Conservation (phyloP, 2,113 vertebrate species). For the Fulmarus glacialis region DNA sequence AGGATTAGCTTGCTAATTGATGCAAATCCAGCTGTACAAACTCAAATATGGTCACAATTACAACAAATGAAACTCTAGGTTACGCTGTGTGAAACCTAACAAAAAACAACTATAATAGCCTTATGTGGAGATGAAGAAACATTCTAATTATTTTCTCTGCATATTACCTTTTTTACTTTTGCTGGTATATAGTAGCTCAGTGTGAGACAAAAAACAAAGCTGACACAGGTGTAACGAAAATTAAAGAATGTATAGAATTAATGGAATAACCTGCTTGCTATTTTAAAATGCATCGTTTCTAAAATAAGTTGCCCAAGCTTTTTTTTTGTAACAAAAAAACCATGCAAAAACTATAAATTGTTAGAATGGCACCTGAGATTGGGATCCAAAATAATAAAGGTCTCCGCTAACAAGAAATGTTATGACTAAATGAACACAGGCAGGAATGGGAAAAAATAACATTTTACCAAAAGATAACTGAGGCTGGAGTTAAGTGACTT, state of each 20-base stretch:
- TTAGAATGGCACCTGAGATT: not conserved
- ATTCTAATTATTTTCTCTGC: not conserved
- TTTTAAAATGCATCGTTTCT: not conserved
- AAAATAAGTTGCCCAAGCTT: not conserved
- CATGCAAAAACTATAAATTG: not conserved
- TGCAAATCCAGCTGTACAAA: not conserved
- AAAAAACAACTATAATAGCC: not conserved
- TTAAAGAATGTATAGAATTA: not conserved
- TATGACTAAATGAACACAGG: not conserved
- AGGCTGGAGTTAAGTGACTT: not conserved
- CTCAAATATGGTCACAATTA: not conserved
- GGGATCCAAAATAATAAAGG: not conserved
- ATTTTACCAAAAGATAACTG: not conserved
- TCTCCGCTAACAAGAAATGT: not conserved
- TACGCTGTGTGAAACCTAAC: not conserved
- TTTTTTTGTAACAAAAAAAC: not conserved
- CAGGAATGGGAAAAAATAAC: not conserved
- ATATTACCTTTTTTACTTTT: not conserved
- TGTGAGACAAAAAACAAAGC: not conserved
- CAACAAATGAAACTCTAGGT: not conserved
- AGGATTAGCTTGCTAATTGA: not conserved
- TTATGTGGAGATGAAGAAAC: not conserved
- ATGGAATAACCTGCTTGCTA: not conserved
- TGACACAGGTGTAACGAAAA: rapidly evolving
- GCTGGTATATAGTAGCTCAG: not conserved